Evolutionary conservation across 1,140 invertebrate genomes (phyloP), one percentile per base, ranked within the genome.

Genomic region (Trachymyrmex cornetzi): DNA sequence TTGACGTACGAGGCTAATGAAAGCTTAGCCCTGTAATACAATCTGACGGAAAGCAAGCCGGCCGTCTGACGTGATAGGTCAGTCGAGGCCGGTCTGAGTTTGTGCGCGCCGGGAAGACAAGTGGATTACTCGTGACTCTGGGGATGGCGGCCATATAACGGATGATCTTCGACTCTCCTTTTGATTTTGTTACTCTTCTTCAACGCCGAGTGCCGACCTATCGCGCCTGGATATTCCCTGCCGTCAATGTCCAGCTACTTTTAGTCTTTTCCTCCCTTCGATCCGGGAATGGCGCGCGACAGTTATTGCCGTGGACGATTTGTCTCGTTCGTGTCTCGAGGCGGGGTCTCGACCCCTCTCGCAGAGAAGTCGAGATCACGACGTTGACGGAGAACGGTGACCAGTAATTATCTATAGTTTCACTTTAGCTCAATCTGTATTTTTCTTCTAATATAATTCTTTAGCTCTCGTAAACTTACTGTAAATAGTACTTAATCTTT

Each of bases 1-100:
- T 91, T 92, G 87, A 87, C 88, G 77, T 91, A 90, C 91, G 88
- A 90, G 90, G 92, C 91, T 93, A 93, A 93, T 92, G 90, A 92
- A 93, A 93, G 92, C 90, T 93, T 92, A 93, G 87, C 90, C 82
- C 55, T 88, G 91, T 92, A 93, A 92, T 93, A 88, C 92, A 93
- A 91, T 93, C 90, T 90, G 92, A 92, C 92, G 88, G 88, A 88
- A 82, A 89, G 85, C 92, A 89, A 91, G 86, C 87, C 84, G 55
- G 80, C 66, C 85, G 88, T 88, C 90, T 92, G 91, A 92, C 91
- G 92, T 92, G 92, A 93, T 92, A 92, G 91, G 91, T 91, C 91
- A 92, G 91, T 88, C 88, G 55, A 80, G 90, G 59, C 88, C 81
- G 53, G 75, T 38, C 89, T 24, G 85, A 89, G 89, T 91, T 89